These are phyloP conservation scores for Carcharodon carcharias DNA, from an alignment of 2,797 vertebrate species.

Conservation along the genomic window DNA sequence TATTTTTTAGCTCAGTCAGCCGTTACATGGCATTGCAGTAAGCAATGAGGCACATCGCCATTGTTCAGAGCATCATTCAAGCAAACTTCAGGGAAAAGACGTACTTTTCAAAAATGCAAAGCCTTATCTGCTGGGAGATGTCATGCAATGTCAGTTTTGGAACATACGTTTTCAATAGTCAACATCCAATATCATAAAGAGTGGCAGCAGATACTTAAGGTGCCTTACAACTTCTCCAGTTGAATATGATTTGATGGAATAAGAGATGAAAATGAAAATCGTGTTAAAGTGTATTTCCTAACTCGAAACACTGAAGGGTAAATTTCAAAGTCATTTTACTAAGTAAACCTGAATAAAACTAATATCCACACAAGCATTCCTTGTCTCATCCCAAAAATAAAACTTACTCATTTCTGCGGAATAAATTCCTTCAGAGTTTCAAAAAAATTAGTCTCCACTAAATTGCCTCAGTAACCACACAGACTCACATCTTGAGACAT, in stretches of 20 bases:
- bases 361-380: background rate
- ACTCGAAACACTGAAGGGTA: background rate
- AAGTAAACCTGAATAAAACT: background rate
- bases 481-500: constrained; percentile 11
- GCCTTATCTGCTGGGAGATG: background rate
- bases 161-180: background rate
- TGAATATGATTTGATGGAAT: background rate
- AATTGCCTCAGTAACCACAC: background rate
- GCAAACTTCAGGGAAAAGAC: background rate
- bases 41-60: too few relatives aligned
- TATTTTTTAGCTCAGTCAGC: background rate
- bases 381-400: background rate
- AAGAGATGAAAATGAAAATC: background rate
- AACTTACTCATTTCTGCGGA: background rate
- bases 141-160: background rate
- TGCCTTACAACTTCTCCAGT: background rate
- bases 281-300: background rate
- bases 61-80: background rate
- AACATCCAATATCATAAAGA: background rate
- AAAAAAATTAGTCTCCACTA: background rate
- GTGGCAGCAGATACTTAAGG: background rate
- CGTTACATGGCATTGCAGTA: background rate
- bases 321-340: constrained; percentile 3
- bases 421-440: background rate
- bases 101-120: background rate